phyloP scores from a whole-genome alignment of 2,888 invertebrate species.

The Scaptomyza tumidula region DNA sequence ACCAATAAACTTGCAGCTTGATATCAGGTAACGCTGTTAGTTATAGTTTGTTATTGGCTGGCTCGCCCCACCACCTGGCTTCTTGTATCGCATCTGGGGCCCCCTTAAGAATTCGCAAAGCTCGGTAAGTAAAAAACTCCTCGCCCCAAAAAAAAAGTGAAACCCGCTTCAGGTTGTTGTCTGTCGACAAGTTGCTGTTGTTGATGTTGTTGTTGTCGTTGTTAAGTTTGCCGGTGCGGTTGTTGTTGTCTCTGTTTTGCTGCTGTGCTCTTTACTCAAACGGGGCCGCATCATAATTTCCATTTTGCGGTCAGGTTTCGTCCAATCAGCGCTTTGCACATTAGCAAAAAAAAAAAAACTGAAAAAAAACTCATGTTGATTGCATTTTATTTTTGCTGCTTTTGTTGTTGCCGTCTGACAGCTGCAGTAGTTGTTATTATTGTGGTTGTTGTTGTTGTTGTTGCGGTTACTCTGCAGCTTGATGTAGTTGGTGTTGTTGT shows the following conservation, averaged over 20 bases:
- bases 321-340: constrained; percentile 82
- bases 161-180: constrained; percentile 56
- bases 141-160: constrained; percentile 66
- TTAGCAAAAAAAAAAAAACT: constrained; percentile 62
- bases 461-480: constrained; percentile 42
- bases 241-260: constrained; percentile 43
- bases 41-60: constrained; percentile 77
- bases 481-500: constrained; percentile 48
- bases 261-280: constrained; percentile 76
- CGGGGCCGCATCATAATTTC: constrained; percentile 80
- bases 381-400: constrained; percentile 65
- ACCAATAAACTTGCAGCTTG: constrained; percentile 84
- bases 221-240: constrained; percentile 21
- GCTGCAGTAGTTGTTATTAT: constrained; percentile 41
- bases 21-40: constrained; percentile 79
- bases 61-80: constrained; percentile 22
- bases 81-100: constrained; percentile 33
- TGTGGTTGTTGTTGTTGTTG: constrained; percentile 37
- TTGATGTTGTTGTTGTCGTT: constrained; percentile 29
- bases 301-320: constrained; percentile 80
- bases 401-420: constrained; percentile 71
- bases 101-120: constrained; percentile 46
- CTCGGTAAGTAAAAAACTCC: constrained; percentile 12
- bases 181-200: constrained; percentile 58
- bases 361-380: constrained; percentile 69